Evolutionary conservation across 2,797 vertebrate genomes (phyloP).

Genomic region (Bovichtus variegatus): DNA sequence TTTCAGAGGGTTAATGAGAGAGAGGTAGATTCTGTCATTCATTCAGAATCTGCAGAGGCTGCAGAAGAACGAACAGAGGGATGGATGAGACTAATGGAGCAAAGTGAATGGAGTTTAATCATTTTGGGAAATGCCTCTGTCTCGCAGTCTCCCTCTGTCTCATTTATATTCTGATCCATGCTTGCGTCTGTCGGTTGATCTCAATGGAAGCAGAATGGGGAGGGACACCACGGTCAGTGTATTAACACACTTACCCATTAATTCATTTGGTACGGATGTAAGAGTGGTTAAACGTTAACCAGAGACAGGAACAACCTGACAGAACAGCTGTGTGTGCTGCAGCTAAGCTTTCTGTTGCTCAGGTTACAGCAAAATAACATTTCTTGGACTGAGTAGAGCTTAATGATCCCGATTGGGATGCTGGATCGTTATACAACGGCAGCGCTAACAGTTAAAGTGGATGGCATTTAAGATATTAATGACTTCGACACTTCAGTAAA

Average conservation of each 20-base stretch:
- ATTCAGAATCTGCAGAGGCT: constrained; percentile 32
- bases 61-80: constrained; percentile 40
- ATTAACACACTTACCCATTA: constrained; percentile 10
- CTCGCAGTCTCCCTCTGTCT: constrained; percentile 34
- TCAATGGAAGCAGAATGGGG: constrained; percentile 46
- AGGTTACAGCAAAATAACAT: constrained; percentile 27
- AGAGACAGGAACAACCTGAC: constrained; percentile 15
- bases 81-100: constrained; percentile 70
- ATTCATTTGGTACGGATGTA: constrained; percentile 43
- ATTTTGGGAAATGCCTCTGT: constrained; percentile 68
- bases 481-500: constrained; percentile 16
- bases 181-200: constrained; percentile 43
- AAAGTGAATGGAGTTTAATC: constrained; percentile 73
- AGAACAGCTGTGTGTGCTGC: constrained; percentile 3
- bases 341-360: constrained; percentile 5
- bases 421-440: constrained; percentile 22
- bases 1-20: constrained; percentile 52
- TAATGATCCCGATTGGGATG: constrained; percentile 43
- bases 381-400: constrained; percentile 34
- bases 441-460: neutral
- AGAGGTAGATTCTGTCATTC: constrained; percentile 39
- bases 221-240: constrained; percentile 22
- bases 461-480: constrained; percentile 15
- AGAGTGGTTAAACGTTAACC: constrained; percentile 8
- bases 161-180: constrained; percentile 61